A percentile compares a stretch with the other conserved stretches of the same genome.
These are phyloP conservation scores for Drosophila oshimai DNA, from an alignment of 1,140 invertebrate species.

Conservation along the genomic window DNA sequence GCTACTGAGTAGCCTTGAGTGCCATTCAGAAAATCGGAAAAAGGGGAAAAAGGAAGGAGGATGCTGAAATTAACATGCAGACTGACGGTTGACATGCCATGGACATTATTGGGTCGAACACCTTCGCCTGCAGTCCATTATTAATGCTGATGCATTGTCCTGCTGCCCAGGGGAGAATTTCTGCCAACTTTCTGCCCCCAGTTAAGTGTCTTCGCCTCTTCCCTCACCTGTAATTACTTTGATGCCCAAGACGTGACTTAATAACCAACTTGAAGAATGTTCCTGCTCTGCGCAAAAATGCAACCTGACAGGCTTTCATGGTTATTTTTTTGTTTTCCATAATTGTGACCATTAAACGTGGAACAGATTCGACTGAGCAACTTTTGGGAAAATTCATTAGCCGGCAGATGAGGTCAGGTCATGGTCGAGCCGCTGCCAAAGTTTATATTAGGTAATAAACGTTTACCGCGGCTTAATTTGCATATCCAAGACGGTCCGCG, in stretches of 20 bases:
- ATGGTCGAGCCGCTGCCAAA: conserved; percentile 38
- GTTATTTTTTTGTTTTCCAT: conserved; percentile 8
- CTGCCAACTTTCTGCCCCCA: too few species aligned
- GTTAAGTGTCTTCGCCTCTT: background rate
- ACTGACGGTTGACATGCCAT: conserved; percentile 51
- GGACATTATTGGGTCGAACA: conserved; percentile 29
- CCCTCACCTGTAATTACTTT: conserved; percentile 5
- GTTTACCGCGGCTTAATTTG: conserved; percentile 57
- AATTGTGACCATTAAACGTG: conserved; percentile 23
- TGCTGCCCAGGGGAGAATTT: background rate
- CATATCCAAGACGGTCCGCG: conserved; percentile 39
- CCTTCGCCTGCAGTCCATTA: conserved; percentile 60
- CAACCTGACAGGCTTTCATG: conserved; percentile 20
- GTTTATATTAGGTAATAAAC: conserved; percentile 59
- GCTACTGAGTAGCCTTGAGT: conserved; percentile 33
- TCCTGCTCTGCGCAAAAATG: background rate
- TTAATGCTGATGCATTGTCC: conserved; percentile 47
- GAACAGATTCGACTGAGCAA: conserved; percentile 23
- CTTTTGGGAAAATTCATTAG: conserved; percentile 30
- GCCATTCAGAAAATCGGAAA: conserved; percentile 16
- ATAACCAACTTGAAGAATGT: background rate
- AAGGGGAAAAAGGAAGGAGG: conserved; percentile 14
- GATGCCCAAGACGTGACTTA: conserved; percentile 11
- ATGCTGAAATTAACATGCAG: conserved; percentile 43
- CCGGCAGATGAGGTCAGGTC: conserved; percentile 24